Evolutionary conservation across 2,888 invertebrate species (phyloP).

Genomic region (Cantharis rustica): DNA sequence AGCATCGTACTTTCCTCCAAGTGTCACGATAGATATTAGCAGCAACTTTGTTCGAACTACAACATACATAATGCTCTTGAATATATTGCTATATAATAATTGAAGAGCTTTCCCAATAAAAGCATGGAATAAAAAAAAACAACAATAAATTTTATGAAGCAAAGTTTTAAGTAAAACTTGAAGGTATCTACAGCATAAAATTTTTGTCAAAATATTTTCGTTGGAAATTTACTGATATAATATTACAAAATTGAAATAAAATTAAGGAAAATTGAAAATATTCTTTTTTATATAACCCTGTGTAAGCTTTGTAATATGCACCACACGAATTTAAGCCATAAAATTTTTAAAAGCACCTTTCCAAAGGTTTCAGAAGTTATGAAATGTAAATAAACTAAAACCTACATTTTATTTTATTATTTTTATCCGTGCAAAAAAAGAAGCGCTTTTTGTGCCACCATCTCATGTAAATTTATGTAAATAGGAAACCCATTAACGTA

Average conservation of each 20-base stretch:
- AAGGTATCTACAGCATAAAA: background rate
- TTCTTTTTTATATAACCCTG: background rate
- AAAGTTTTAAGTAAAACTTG: background rate
- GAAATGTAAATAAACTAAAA: background rate
- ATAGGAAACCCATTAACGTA: background rate
- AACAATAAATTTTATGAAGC: background rate
- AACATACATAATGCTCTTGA: background rate
- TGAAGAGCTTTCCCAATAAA: background rate
- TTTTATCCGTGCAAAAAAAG: background rate
- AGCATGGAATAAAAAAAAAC: background rate
- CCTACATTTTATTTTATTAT: background rate
- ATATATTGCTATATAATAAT: background rate
- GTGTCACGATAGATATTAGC: background rate
- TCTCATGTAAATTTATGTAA: background rate
- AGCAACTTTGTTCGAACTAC: background rate
- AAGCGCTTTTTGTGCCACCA: background rate
- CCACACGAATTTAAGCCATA: background rate
- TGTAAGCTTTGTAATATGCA: background rate
- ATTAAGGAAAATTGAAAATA: background rate
- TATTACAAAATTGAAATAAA: background rate
- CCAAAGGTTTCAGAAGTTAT: background rate
- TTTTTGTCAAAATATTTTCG: background rate
- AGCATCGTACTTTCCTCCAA: background rate
- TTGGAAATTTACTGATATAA: background rate
- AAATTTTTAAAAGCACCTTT: background rate